Evolutionary conservation across 2,113 vertebrate species (phyloP).

Genomic region (Chamaetylas fuelleborni): DNA sequence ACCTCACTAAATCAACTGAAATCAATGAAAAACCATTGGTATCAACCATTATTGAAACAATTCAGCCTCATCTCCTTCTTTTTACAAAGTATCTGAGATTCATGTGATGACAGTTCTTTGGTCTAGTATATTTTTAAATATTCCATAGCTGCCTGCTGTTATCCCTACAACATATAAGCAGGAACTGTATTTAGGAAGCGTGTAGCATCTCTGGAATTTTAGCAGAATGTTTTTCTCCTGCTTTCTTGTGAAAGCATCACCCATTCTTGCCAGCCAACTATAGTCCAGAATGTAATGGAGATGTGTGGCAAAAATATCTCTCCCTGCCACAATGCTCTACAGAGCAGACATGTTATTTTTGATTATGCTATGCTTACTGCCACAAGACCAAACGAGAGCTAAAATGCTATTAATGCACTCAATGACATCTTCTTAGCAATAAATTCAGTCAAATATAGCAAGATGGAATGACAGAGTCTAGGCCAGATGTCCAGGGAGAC

Average conservation of each 20-base stretch:
- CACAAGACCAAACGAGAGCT: neutral
- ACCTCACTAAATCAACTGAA: neutral
- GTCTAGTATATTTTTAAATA: constrained; percentile 6
- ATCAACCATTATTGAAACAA: neutral
- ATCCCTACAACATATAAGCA: neutral
- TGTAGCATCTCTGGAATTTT: constrained; percentile 2
- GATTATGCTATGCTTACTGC: neutral
- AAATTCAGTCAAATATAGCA: constrained; percentile 30
- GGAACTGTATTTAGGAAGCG: neutral
- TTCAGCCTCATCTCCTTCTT: neutral
- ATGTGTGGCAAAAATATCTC: constrained; percentile 50
- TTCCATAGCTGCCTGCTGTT: neutral
- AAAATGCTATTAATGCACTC: neutral
- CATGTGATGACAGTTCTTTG: neutral
- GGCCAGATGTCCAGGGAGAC: neutral
- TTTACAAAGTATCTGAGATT: neutral
- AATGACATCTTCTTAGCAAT: neutral
- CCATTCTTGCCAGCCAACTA: neutral
- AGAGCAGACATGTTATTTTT: constrained; percentile 6
- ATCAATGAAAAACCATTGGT: neutral
- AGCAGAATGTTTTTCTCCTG: neutral
- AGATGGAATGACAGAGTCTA: neutral
- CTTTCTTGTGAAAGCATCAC: neutral
- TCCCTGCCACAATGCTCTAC: neutral
- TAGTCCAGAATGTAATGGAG: constrained; percentile 27